Percentiles rank a stretch among this genome's conserved stretches.
Conservation (phyloP, 2,888 invertebrate species). For the Dysmachus trigonus region DNA sequence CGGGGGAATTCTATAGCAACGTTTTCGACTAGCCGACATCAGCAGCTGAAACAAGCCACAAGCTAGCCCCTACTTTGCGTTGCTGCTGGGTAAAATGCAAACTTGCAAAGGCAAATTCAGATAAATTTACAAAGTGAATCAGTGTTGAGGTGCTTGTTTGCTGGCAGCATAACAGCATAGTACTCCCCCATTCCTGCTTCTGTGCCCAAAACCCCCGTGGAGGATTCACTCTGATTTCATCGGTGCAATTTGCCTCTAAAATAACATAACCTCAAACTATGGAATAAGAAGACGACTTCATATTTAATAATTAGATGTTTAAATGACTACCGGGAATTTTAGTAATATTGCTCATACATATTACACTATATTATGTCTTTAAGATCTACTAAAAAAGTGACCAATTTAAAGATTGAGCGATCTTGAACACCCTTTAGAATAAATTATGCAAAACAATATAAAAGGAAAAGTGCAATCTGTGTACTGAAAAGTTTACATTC, state of each 20-base stretch:
- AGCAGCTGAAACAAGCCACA: neutral
- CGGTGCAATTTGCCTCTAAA: neutral
- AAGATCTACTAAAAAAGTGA: too few relatives aligned
- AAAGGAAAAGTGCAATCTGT: too few relatives aligned
- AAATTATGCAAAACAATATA: too few relatives aligned
- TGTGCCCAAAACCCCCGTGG: too few relatives aligned
- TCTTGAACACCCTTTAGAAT: too few relatives aligned
- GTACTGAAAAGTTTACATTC: too few relatives aligned
- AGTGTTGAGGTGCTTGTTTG: neutral
- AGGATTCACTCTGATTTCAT: neutral
- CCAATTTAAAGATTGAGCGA: too few relatives aligned
- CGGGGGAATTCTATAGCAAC: neutral
- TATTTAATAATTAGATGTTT: neutral
- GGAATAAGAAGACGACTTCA: neutral
- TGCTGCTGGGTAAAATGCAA: neutral
- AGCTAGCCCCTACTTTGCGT: neutral
- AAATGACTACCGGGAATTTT: neutral
- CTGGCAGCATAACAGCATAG: neutral
- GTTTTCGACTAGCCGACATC: neutral
- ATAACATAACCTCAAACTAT: neutral
- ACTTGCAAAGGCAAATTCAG: neutral
- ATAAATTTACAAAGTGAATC: neutral
- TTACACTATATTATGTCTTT: too few relatives aligned
- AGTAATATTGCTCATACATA: too few relatives aligned
- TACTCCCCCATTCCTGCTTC: neutral